Conservation (phyloP, 2,113 vertebrate genomes). For the Megaceryle torquata region DNA sequence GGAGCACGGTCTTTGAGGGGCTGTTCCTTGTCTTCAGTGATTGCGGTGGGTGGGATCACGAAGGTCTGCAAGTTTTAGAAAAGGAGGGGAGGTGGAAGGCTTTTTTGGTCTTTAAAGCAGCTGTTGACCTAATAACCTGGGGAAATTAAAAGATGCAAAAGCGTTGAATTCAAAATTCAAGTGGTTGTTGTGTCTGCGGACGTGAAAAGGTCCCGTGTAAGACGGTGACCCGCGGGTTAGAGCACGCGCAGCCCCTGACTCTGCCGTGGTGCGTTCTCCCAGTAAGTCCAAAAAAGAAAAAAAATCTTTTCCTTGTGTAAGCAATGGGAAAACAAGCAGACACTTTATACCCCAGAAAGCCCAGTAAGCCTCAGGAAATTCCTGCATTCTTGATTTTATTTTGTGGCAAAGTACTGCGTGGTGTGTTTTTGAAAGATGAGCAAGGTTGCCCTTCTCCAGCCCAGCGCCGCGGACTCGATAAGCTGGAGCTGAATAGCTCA, state of each 20-base stretch:
- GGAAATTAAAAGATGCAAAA: background rate
- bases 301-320: slow-evolving; percentile 3
- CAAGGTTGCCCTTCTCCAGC: slow-evolving; percentile 29
- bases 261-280: background rate
- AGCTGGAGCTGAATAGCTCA: slow-evolving; percentile 39
- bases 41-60: background rate
- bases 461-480: background rate
- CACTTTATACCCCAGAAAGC: background rate
- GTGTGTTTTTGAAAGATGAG: slow-evolving; percentile 42
- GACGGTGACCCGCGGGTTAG: background rate
- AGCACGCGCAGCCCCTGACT: background rate
- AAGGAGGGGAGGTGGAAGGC: background rate
- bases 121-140: background rate
- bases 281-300: background rate
- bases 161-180: background rate
- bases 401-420: background rate
- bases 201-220: background rate
- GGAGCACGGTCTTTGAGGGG: background rate
- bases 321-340: slow-evolving; percentile 40
- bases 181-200: background rate
- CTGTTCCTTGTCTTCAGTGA: background rate
- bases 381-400: slow-evolving; percentile 53
- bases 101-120: background rate
- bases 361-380: slow-evolving; percentile 65
- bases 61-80: background rate